Percentiles rank a stretch among this genome's conserved stretches.
These are phyloP conservation scores for Timema cristinae DNA, from an alignment of 2,888 invertebrate genomes.

Conservation along the genomic window DNA sequence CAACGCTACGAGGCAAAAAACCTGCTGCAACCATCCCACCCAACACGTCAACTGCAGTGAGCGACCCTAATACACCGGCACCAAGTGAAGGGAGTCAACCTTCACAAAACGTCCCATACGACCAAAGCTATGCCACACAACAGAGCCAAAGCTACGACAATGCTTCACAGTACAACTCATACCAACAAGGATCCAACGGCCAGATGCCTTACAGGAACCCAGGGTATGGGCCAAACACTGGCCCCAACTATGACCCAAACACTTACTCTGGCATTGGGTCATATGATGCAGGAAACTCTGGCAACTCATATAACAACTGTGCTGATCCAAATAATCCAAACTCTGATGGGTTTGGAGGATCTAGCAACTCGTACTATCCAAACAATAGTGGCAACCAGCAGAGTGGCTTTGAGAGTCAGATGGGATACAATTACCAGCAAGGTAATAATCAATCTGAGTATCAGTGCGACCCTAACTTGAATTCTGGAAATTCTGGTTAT, in stretches of 20 bases:
- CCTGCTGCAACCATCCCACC: slow-evolving; percentile 55
- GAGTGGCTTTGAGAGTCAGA: slow-evolving; percentile 5
- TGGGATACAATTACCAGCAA: slow-evolving; percentile 6
- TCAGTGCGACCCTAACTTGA: slow-evolving; percentile 12
- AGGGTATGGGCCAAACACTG: background rate
- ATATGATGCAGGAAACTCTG: background rate
- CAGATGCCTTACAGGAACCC: background rate
- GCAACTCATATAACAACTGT: background rate
- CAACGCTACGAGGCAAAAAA: slow-evolving; percentile 19
- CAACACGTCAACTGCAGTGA: slow-evolving; percentile 23
- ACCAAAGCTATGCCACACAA: slow-evolving; percentile 6
- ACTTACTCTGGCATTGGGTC: too few species aligned
- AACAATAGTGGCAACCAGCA: slow-evolving; percentile 16
- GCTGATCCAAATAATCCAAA: background rate
- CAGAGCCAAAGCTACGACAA: background rate
- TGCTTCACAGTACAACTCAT: slow-evolving; percentile 7
- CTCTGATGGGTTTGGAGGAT: background rate
- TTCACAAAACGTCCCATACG: background rate
- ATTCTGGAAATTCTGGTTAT: slow-evolving; percentile 7
- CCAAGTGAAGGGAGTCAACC: background rate
- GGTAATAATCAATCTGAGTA: slow-evolving; percentile 7
- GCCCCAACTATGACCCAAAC: background rate
- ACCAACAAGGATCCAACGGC: slow-evolving; percentile 1
- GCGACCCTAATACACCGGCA: background rate
- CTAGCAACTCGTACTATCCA: slow-evolving; percentile 17